phyloP scores from a whole-genome alignment of 2,113 vertebrate species.

The Corythornis cristatus region DNA sequence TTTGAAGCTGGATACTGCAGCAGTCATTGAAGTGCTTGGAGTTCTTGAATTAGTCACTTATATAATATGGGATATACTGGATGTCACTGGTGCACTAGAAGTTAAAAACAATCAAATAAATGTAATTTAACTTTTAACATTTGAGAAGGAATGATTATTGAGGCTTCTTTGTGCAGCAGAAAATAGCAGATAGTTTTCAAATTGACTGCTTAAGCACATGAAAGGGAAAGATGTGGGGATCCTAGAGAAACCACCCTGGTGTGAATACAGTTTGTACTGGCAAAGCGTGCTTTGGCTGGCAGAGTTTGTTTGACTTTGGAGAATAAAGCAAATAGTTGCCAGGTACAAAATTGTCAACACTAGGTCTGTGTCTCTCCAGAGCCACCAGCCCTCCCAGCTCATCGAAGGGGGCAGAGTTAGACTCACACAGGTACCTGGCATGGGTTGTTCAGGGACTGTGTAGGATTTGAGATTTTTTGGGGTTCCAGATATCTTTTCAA shows the following conservation, averaged over 20 bases:
- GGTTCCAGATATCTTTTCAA: background rate
- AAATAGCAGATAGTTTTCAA: slow-evolving; percentile 1
- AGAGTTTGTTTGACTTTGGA: slow-evolving; percentile 11
- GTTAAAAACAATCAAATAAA: background rate
- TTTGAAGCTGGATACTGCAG: slow-evolving; percentile 15
- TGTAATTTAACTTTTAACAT: background rate
- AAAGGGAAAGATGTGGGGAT: background rate
- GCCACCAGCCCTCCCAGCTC: background rate
- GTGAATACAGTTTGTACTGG: slow-evolving; percentile 9
- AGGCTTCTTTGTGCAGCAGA: background rate
- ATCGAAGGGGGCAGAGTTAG: background rate
- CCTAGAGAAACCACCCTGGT: background rate
- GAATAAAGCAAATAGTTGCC: background rate
- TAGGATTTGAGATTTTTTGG: background rate
- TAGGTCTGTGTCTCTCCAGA: background rate
- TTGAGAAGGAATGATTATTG: background rate
- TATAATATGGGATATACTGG: background rate
- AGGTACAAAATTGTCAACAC: background rate
- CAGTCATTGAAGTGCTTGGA: slow-evolving; percentile 4
- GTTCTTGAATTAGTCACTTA: background rate
- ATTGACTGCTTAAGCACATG: background rate
- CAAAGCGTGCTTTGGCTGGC: background rate
- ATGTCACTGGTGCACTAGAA: background rate
- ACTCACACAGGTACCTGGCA: background rate
- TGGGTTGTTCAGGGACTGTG: background rate